Percentiles rank a stretch among this genome's conserved stretches.
Conservation (phyloP, 2,113 vertebrate species). For the Jacana jacana region DNA sequence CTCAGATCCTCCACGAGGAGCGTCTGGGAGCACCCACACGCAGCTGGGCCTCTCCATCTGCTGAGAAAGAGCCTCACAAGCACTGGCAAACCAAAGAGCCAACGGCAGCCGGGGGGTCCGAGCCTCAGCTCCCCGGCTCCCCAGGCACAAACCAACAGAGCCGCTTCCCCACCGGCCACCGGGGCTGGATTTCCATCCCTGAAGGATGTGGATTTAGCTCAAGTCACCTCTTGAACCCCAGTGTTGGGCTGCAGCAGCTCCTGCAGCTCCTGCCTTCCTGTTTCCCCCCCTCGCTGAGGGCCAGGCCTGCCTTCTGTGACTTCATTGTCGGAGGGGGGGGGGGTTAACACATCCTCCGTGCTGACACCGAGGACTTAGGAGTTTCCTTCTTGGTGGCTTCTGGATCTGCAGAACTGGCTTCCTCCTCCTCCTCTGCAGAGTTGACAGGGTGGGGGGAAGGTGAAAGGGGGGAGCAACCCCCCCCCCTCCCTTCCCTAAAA, state of each 20-base stretch:
- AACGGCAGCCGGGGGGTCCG: fast-evolving
- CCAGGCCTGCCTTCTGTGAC: neutral
- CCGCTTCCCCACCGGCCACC: fast-evolving
- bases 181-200: neutral
- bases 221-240: neutral
- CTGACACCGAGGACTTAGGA: constrained; percentile 1
- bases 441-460: too few species aligned
- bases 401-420: neutral
- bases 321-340: too few species aligned
- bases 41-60: neutral
- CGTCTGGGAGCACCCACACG: neutral
- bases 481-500: neutral
- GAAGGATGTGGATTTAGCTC: neutral
- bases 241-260: neutral
- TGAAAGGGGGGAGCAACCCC: too few species aligned
- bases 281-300: neutral
- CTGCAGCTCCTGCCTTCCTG: constrained; percentile 51
- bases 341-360: neutral
- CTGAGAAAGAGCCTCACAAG: neutral
- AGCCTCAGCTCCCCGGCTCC: neutral
- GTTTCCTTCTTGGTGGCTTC: constrained; percentile 17
- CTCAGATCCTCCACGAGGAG: neutral
- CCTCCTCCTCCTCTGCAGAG: neutral
- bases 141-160: neutral
- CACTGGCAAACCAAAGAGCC: fast-evolving